Evolutionary conservation across 2,888 invertebrate species (phyloP).

Genomic region (Maniola hyperantus): DNA sequence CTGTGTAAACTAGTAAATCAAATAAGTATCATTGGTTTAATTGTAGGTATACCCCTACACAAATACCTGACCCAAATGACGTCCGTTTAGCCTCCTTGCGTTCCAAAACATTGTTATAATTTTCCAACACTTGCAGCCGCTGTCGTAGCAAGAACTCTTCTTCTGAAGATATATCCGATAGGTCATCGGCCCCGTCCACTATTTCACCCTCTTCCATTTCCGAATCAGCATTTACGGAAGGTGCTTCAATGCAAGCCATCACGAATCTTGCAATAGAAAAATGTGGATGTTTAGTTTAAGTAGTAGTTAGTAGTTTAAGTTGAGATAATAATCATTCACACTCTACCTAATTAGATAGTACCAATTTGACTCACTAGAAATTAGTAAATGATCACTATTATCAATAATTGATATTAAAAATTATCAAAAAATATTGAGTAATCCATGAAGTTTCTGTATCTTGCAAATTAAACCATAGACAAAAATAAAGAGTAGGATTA

Average conservation of each 20-base stretch:
- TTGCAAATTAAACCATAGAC: too few relatives aligned
- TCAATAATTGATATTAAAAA: too few relatives aligned
- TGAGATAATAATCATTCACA: neutral
- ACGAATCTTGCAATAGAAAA: conserved; percentile 21
- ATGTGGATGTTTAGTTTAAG: neutral
- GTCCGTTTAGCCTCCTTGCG: conserved; percentile 71
- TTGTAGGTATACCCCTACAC: neutral
- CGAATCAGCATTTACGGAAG: conserved; percentile 57
- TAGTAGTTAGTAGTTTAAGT: too few relatives aligned
- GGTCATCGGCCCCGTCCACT: conserved; percentile 67
- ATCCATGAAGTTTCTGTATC: too few relatives aligned
- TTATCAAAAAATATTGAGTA: neutral
- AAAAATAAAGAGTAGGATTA: too few relatives aligned
- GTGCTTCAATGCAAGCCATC: conserved; percentile 62
- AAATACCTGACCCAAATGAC: conserved; percentile 55
- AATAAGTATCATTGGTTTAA: neutral
- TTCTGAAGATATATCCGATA: conserved; percentile 77
- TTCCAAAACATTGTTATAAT: conserved; percentile 76
- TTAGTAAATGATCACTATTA: neutral
- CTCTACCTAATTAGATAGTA: neutral
- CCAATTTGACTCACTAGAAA: neutral
- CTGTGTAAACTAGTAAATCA: neutral
- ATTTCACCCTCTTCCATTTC: conserved; percentile 81
- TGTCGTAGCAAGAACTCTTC: conserved; percentile 74
- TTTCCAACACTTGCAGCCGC: conserved; percentile 72